Conservation (phyloP, 2,113 vertebrate genomes). For the Mormoops blainvillei region DNA sequence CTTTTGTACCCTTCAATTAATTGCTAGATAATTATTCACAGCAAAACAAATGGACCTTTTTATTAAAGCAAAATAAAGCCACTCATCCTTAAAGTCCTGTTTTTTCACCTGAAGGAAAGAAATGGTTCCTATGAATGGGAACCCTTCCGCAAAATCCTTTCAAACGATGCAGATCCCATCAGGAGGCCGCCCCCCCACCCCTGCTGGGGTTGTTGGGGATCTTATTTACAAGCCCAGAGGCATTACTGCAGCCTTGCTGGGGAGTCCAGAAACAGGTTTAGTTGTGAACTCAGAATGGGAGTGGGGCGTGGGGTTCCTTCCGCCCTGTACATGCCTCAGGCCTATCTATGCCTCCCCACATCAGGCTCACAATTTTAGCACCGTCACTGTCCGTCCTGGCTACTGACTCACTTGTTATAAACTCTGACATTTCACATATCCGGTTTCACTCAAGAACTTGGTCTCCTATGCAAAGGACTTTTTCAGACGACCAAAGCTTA, state of each 20-base stretch:
- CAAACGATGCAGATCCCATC: not conserved
- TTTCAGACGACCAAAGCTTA: not conserved
- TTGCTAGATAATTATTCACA: not conserved
- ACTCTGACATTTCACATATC: not conserved
- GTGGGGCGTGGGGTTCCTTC: not conserved
- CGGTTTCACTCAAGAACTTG: not conserved
- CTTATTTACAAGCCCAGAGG: not conserved
- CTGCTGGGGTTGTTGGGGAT: not conserved
- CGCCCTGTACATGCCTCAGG: not conserved
- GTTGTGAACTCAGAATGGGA: not conserved
- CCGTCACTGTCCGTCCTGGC: not conserved
- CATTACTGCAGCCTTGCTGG: not conserved
- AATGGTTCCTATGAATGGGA: not conserved
- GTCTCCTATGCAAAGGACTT: not conserved
- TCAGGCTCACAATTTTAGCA: not conserved
- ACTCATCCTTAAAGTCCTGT: not conserved
- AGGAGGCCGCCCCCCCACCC: not conserved
- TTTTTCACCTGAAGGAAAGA: not conserved
- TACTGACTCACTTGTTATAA: not conserved
- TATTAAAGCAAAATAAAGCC: not conserved
- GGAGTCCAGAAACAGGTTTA: not conserved
- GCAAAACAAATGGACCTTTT: not conserved
- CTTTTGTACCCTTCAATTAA: not conserved
- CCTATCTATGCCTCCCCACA: not conserved
- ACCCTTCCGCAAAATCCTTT: not conserved